Base-by-base conservation (phyloP, 2,113 vertebrate species). In the Falcunculus frontatus region DNA sequence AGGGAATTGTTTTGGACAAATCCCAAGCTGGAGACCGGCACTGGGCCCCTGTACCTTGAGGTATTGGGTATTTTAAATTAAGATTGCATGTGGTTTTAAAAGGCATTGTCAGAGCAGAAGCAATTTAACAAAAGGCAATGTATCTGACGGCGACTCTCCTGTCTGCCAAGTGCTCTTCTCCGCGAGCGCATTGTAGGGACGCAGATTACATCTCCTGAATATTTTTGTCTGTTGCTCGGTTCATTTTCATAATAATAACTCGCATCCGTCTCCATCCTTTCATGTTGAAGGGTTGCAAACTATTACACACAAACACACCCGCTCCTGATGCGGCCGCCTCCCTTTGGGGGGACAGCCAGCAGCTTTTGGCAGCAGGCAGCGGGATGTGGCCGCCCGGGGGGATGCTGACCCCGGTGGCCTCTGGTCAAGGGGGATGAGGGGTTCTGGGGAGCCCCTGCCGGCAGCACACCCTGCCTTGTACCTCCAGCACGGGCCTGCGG, bases 241-340 rank as follows among this genome's bases (percentile, higher is more conserved):
- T 95, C 95, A 94, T 95, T 95, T 96, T 95, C 96, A 96, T 97
- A 94, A 97, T 93, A 97, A 96, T 96, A 92, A 95, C 89, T 93
- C 41, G 73, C 89, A 93, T 94, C 95, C 94, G 33, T 89, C 91
- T 94, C 64, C 62, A 86, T 69, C 84, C 92, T 96, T 94, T 89
- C 69, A 94, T 96, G 78, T 88, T 93, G 79, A 95, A 93, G 80
- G 84, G 93, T 69, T 80, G 82, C 95, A 96, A 94, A 96, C 90
- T 91, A 84, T 93, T 89, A 91, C 22, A 91, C 22, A 84, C 78
- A 92, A 93, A 82, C 68, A 94, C 76, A 27, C 63, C 68, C 10
- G 3, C 90, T 93, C 85, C 67, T 32, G 75, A 41, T 18, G 85
- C 83, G 35, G 79, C 74, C 67, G 6, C n/a, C 68, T 46, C 55